Evolutionary conservation across 2,797 vertebrate genomes (phyloP), one percentile per base, ranked within the genome.

Genomic region (Clarias platycephalus): DNA sequence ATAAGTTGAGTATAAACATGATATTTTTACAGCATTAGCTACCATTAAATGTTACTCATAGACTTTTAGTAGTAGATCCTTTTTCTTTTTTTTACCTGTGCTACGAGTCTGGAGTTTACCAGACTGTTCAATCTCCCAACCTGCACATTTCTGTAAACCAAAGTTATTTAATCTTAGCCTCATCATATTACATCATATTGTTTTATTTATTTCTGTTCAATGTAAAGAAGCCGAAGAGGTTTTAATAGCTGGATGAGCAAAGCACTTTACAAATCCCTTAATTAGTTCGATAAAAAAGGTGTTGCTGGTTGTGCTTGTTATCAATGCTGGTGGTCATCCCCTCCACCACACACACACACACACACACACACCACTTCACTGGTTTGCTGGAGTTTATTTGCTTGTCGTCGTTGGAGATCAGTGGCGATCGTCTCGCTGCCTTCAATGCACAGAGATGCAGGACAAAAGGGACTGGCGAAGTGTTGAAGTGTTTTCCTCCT

Each of bases 401-500:
- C 82, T 84, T 86, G 83, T 81, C 86, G 89, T 87, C 90, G 87
- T 87, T 58, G 86, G 87, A 88, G 85, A 78, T 88, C 87, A 90
- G 81, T 37, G 88, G 70, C 86, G 89, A 76, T 84, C 67, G 60
- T 31, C 72, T 82, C 40, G 58, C 12, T 74, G 86, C 91, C 91
- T 93, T 92, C 91, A 88, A 91, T 89, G 88, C 85, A 55, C 88
- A 85, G 87, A 91, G 89, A 90, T 88, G 83, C 72, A 83, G 89
- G 91, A 94, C 93, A 94, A 93, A 94, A 90, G 91, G 82, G 83
- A 87, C 78, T 20, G 15, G 58, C 72, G 70, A 89, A 83, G 87
- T 91, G 81, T 92, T 91, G 80, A 89, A 84, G 88, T 91, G 80
- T 92, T 91, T 88, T 89, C 91, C 91, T 92, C 88, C 91, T 66